phyloP scores from a whole-genome alignment of 1,140 invertebrate genomes.

The Drosophila malerkotliana region DNA sequence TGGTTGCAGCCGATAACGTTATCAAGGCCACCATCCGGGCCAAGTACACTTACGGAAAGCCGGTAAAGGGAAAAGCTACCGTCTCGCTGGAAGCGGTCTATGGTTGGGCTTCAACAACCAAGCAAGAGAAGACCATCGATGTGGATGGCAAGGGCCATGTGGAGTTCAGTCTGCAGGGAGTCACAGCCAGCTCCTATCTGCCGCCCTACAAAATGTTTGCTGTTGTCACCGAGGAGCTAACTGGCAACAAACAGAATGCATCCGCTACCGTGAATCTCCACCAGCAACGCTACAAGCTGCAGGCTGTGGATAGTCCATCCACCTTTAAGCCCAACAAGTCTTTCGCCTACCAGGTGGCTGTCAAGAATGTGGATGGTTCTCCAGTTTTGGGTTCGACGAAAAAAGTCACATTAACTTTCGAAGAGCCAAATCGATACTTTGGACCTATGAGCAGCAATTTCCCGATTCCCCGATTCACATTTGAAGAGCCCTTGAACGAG shows the following conservation, averaged over 20 bases:
- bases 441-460: too few relatives aligned
- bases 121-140: constrained; percentile 87
- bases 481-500: constrained; percentile 82
- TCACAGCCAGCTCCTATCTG: constrained; percentile 83
- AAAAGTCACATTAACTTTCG: constrained; percentile 84
- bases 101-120: not conserved
- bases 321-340: constrained; percentile 94
- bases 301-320: constrained; percentile 88
- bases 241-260: constrained; percentile 91
- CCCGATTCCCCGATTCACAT: not conserved
- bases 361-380: constrained; percentile 86
- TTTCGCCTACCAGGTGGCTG: constrained; percentile 89
- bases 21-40: constrained; percentile 92
- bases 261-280: constrained; percentile 90
- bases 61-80: constrained; percentile 90
- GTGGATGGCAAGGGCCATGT: constrained; percentile 90
- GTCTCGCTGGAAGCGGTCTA: constrained; percentile 86
- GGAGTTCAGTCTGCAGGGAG: constrained; percentile 87
- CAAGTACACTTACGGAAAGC: constrained; percentile 89
- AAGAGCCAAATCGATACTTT: not conserved
- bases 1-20: constrained; percentile 91
- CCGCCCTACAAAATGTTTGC: constrained; percentile 88
- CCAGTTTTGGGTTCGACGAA: constrained; percentile 87
- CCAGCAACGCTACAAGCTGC: constrained; percentile 92
- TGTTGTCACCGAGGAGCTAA: constrained; percentile 90